These are phyloP conservation scores for Morinoia aosen DNA, from an alignment of 2,888 invertebrate genomes.

Conservation along the genomic window DNA sequence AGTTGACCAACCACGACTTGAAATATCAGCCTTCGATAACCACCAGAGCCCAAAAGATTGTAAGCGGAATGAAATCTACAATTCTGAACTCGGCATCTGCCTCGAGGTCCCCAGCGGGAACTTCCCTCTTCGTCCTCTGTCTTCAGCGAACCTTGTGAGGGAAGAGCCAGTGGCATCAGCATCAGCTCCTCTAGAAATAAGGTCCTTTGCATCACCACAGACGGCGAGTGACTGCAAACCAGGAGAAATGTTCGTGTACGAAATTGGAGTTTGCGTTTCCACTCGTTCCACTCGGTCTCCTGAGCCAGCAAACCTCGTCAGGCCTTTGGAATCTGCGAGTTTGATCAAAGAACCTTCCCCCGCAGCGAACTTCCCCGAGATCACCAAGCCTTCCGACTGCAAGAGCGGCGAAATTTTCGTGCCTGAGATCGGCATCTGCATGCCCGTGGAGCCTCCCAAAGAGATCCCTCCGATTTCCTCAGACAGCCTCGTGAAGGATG, in stretches of 20 bases:
- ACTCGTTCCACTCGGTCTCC: background rate
- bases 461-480: background rate
- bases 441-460: background rate
- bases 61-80: background rate
- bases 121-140: background rate
- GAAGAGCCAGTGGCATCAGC: background rate
- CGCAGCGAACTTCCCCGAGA: background rate
- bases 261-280: slow-evolving; percentile 23
- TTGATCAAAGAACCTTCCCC: background rate
- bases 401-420: slow-evolving; percentile 8
- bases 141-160: slow-evolving; percentile 11
- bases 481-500: slow-evolving; percentile 21
- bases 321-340: background rate
- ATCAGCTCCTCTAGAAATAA: background rate
- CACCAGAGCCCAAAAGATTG: background rate
- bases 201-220: slow-evolving; percentile 4
- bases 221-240: slow-evolving; percentile 1
- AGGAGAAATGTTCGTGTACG: slow-evolving; percentile 3
- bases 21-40: background rate
- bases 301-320: background rate
- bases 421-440: slow-evolving; percentile 35
- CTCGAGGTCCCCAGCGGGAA: background rate
- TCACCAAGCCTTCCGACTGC: background rate
- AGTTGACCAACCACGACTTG: background rate
- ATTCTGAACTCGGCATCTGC: slow-evolving; percentile 27